Conservation (phyloP, 2,797 vertebrate species). For the Champsocephalus esox region DNA sequence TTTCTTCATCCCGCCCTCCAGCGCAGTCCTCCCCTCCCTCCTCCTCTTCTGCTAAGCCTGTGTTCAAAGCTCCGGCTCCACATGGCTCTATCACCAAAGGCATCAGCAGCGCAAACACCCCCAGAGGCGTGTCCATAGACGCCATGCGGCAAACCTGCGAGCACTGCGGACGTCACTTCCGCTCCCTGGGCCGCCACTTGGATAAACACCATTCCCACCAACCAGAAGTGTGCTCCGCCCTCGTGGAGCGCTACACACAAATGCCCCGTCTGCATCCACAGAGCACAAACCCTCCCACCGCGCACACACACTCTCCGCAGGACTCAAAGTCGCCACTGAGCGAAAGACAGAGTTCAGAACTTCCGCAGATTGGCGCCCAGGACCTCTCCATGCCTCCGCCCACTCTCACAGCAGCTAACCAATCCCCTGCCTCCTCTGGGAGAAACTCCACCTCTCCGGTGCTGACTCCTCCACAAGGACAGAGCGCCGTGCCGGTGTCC, state of each 20-base stretch:
- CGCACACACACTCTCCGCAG: slow-evolving; percentile 36
- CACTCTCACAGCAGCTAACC: slow-evolving; percentile 55
- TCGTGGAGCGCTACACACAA: slow-evolving; percentile 82
- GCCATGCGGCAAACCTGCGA: slow-evolving; percentile 82
- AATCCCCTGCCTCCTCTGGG: slow-evolving; percentile 61
- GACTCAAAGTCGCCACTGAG: slow-evolving; percentile 33
- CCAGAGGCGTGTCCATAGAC: slow-evolving; percentile 64
- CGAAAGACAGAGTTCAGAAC: slow-evolving; percentile 41
- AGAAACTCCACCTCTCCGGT: slow-evolving; percentile 61
- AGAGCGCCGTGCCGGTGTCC: slow-evolving; percentile 78
- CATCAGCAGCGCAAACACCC: slow-evolving; percentile 37
- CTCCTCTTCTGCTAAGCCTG: slow-evolving; percentile 57
- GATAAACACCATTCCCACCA: slow-evolving; percentile 87
- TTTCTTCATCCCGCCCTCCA: slow-evolving; percentile 51
- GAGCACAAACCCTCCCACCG: slow-evolving; percentile 42
- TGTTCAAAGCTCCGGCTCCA: slow-evolving; percentile 80
- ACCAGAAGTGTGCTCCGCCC: slow-evolving; percentile 81
- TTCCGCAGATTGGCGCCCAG: slow-evolving; percentile 58
- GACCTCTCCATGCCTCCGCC: slow-evolving; percentile 76
- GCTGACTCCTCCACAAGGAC: slow-evolving; percentile 74
- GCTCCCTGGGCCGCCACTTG: slow-evolving; percentile 84
- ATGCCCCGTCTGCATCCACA: slow-evolving; percentile 73
- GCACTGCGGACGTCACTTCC: slow-evolving; percentile 86
- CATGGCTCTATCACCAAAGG: slow-evolving; percentile 53
- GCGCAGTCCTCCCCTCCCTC: slow-evolving; percentile 58